Conservation (phyloP, 2,888 invertebrate species). For the Drosophila longiperda region DNA sequence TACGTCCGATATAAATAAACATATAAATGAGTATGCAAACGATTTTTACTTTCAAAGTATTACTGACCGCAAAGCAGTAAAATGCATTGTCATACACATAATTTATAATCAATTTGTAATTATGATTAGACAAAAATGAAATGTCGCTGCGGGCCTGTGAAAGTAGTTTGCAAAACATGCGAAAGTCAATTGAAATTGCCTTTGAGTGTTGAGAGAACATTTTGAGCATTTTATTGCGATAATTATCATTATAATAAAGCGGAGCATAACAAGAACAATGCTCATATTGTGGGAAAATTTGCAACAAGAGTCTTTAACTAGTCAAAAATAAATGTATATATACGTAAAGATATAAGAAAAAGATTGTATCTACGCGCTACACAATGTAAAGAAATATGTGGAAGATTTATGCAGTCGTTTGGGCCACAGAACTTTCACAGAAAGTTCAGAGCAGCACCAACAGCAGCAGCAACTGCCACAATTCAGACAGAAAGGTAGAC, state of each 20-base stretch:
- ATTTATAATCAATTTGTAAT: conserved; percentile 46
- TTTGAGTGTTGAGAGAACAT: conserved; percentile 21
- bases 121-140: conserved; percentile 32
- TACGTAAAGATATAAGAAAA: conserved; percentile 9
- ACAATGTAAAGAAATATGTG: conserved; percentile 44
- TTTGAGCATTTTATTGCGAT: conserved; percentile 29
- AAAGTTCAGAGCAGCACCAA: conserved; percentile 62
- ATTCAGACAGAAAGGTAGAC: conserved; percentile 6
- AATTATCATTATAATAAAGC: conserved; percentile 40
- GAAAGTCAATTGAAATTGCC: conserved; percentile 3
- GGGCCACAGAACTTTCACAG: conserved; percentile 70
- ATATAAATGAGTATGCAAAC: conserved; percentile 13
- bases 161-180: conserved; percentile 12
- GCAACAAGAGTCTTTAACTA: conserved; percentile 52
- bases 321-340: conserved; percentile 36
- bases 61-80: conserved; percentile 16
- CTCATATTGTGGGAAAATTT: conserved; percentile 56
- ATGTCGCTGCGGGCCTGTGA: conserved; percentile 11
- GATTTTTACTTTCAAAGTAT: conserved; percentile 52
- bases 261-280: conserved; percentile 53
- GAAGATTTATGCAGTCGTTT: conserved; percentile 64
- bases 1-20: conserved; percentile 37
- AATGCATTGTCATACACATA: conserved; percentile 39
- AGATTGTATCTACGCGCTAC: conserved; percentile 54
- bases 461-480: conserved; percentile 8